Percentiles rank a stretch among this genome's conserved stretches.
Conservation (phyloP, 2,113 vertebrate species). For the Fulmarus glacialis region DNA sequence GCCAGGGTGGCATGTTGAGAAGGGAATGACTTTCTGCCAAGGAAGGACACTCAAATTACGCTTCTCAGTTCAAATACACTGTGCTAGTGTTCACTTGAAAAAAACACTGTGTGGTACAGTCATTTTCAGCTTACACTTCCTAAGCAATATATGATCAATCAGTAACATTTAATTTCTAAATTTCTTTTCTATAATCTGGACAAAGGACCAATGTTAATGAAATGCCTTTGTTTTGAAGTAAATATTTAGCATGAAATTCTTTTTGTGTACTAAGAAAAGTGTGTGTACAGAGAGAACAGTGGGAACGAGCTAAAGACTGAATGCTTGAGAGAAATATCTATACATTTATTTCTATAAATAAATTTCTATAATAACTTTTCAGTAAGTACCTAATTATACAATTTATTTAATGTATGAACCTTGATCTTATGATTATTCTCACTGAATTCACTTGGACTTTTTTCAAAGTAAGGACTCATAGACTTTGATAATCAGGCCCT, state of each 20-base stretch:
- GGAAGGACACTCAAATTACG: conserved; percentile 71
- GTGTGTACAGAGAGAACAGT: neutral
- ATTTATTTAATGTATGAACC: neutral
- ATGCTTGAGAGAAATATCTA: neutral
- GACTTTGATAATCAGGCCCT: neutral
- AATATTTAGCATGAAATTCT: neutral
- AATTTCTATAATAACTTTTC: neutral
- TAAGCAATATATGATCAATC: neutral
- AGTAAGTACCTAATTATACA: neutral
- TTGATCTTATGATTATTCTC: neutral
- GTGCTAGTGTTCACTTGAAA: neutral
- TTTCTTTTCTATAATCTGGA: neutral
- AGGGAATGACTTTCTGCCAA: conserved; percentile 96
- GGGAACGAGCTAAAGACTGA: neutral
- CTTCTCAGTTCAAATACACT: conserved; percentile 36
- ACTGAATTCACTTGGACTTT: neutral
- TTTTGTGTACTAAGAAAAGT: neutral
- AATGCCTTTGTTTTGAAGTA: neutral
- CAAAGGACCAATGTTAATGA: neutral
- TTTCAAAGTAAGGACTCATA: neutral
- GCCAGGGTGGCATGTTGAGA: conserved; percentile 97
- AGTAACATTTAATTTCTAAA: neutral
- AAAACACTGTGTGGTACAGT: neutral
- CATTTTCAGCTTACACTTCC: neutral
- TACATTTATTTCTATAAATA: neutral